phyloP scores from a whole-genome alignment of 1,140 invertebrate species.

The Drosophila baimaii region DNA sequence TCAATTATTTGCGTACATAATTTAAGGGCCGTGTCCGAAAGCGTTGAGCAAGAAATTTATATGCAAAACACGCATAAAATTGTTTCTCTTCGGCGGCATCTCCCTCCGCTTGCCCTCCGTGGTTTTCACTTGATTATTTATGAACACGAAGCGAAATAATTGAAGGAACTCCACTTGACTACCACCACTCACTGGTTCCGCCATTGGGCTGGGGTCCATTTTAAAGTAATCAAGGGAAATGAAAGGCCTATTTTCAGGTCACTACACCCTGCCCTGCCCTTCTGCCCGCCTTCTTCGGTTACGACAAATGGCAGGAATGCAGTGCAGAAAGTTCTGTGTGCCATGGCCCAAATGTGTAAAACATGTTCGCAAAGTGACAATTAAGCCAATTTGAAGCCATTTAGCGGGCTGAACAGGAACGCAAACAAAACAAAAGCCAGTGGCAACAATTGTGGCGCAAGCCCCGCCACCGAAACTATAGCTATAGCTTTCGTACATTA shows the following conservation, averaged over 20 bases:
- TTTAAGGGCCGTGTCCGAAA: slow-evolving; percentile 53
- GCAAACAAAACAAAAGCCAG: slow-evolving; percentile 33
- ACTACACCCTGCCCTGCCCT: slow-evolving; percentile 17
- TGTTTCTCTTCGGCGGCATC: slow-evolving; percentile 22
- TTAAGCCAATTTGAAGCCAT: slow-evolving; percentile 81
- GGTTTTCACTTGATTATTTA: slow-evolving; percentile 68
- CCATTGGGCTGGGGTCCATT: slow-evolving; percentile 65
- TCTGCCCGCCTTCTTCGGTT: background rate
- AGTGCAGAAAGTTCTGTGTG: slow-evolving; percentile 23
- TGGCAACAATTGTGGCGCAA: slow-evolving; percentile 24
- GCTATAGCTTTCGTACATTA: background rate
- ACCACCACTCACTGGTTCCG: slow-evolving; percentile 19
- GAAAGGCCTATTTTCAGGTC: slow-evolving; percentile 64
- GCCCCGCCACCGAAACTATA: slow-evolving; percentile 22
- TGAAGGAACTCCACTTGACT: slow-evolving; percentile 54
- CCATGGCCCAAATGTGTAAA: slow-evolving; percentile 55
- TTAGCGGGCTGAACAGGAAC: slow-evolving; percentile 52
- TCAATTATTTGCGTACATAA: slow-evolving; percentile 81
- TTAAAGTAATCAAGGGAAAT: slow-evolving; percentile 72
- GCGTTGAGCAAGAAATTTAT: slow-evolving; percentile 76
- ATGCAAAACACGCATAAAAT: slow-evolving; percentile 83
- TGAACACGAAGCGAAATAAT: slow-evolving; percentile 78
- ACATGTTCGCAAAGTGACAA: slow-evolving; percentile 79
- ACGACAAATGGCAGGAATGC: slow-evolving; percentile 40
- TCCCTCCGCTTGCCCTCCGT: background rate